Evolutionary conservation across 2,797 vertebrate species (phyloP), one percentile per base, ranked within the genome.

Genomic region (Karalla daura): DNA sequence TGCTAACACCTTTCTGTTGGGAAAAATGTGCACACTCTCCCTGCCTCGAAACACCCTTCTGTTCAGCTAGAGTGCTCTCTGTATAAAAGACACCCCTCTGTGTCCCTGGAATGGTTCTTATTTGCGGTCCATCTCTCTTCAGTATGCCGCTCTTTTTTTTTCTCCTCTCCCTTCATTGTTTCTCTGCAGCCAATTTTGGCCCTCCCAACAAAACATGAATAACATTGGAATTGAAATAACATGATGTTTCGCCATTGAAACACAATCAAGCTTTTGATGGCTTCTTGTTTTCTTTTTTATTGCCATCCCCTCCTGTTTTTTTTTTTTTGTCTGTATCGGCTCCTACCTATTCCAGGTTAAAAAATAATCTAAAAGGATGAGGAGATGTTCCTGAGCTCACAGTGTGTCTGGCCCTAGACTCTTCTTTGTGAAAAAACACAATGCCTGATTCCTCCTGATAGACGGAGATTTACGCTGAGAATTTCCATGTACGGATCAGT

Each of bases 241-340:
- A 54, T 65, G 71, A 81, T 73, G 84, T 67, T 76, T 82, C 81
- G 74, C 64, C 53, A 73, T 45, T 78, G 68, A 88, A 85, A 86
- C 70, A 56, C 65, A 83, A 81, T 83, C 75, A 79, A 77, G 77
- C 76, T 74, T 79, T 71, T 86, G 81, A 89, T 85, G 78, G 85
- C 54, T 73, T 75, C 53, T 56, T 69, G 51, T 78, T 63, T 55
- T 89, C 54, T 78, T 5, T 78, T 75, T 59, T 23, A 44, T 36
- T 74, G 63, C 79, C 65, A 74, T 54, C 74, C 70, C 50, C 46
- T 51, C 36, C 18, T 12, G n/a, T 59, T 70, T 74, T 66, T 51
- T 33, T 17, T 12, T 15, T 59, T 70, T 74, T 66, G 53, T 70
- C 65, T 74, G 21, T 64, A 39, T 62, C 49, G 63, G 53, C 54